Conservation (phyloP, 2,797 vertebrate genomes). For the Synanceia verrucosa region DNA sequence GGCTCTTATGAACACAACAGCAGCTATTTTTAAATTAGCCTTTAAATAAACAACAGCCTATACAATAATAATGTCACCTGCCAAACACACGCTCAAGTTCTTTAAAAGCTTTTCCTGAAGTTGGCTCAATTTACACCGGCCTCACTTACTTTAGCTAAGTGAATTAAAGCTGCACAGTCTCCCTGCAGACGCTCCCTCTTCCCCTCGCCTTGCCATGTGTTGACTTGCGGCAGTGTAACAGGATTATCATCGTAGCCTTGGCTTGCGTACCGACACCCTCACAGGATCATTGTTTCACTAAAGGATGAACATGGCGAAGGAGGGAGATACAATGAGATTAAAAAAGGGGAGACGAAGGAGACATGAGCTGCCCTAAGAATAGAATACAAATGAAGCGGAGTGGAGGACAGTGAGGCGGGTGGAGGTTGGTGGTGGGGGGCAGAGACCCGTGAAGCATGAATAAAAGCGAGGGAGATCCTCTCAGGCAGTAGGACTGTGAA, state of each 20-base stretch:
- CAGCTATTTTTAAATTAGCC: slow-evolving; percentile 32
- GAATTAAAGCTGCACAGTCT: slow-evolving; percentile 46
- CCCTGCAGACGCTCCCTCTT: slow-evolving; percentile 12
- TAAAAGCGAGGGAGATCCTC: slow-evolving; percentile 74
- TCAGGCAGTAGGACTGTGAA: slow-evolving; percentile 62
- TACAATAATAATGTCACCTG: slow-evolving; percentile 45
- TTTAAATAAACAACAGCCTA: slow-evolving; percentile 37
- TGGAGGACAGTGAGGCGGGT: slow-evolving; percentile 29
- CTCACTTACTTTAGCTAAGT: slow-evolving; percentile 44
- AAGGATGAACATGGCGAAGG: slow-evolving; percentile 46
- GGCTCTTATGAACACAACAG: not conserved
- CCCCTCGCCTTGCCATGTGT: slow-evolving; percentile 5
- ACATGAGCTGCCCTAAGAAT: slow-evolving; percentile 67
- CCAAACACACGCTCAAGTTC: slow-evolving; percentile 17
- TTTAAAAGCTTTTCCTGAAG: slow-evolving; percentile 41
- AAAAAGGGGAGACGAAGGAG: slow-evolving; percentile 64
- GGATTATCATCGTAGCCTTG: slow-evolving; percentile 59
- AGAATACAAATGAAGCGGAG: slow-evolving; percentile 67
- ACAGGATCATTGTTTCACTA: slow-evolving; percentile 46
- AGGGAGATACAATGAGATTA: slow-evolving; percentile 68
- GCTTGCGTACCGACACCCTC: slow-evolving; percentile 50
- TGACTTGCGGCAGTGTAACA: slow-evolving; percentile 52
- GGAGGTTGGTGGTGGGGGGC: slow-evolving; percentile 1
- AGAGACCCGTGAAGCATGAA: slow-evolving; percentile 65
- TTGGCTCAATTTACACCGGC: slow-evolving; percentile 34